Conservation (phyloP, 2,888 invertebrate species). For the Lepidonotus clava region DNA sequence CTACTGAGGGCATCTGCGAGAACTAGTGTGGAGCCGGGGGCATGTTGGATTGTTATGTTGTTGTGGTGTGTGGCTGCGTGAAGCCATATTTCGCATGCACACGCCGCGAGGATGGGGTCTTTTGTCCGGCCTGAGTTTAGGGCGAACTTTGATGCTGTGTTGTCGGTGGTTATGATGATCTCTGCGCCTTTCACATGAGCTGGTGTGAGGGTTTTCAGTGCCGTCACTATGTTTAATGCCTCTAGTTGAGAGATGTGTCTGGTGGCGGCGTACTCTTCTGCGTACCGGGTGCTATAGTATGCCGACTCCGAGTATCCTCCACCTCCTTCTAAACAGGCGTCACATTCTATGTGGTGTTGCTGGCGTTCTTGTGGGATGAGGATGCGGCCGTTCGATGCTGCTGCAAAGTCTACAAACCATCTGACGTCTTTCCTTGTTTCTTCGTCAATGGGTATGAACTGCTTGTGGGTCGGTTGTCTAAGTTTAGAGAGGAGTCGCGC, state of each 20-base stretch:
- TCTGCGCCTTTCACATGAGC: neutral
- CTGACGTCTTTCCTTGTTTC: neutral
- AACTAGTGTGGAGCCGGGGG: neutral
- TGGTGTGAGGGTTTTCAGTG: neutral
- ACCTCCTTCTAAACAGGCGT: neutral
- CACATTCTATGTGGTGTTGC: neutral
- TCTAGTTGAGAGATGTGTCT: neutral
- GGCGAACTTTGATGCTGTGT: neutral
- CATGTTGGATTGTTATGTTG: neutral
- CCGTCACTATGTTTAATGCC: neutral
- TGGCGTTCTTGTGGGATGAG: neutral
- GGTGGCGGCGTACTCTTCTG: neutral
- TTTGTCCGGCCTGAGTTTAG: neutral
- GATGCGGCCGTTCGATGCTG: neutral
- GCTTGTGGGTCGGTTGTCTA: neutral
- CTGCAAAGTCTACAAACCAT: neutral
- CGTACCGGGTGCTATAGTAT: neutral
- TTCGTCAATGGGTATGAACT: neutral
- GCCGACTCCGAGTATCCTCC: neutral
- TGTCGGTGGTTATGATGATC: neutral
- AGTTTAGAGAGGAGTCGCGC: neutral
- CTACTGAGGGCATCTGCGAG: neutral
- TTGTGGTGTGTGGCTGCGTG: neutral
- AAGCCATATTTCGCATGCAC: neutral
- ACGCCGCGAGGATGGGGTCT: neutral